These are phyloP conservation scores for Acanthosepion lycidas DNA, from an alignment of 2,888 invertebrate genomes.

Conservation along the genomic window DNA sequence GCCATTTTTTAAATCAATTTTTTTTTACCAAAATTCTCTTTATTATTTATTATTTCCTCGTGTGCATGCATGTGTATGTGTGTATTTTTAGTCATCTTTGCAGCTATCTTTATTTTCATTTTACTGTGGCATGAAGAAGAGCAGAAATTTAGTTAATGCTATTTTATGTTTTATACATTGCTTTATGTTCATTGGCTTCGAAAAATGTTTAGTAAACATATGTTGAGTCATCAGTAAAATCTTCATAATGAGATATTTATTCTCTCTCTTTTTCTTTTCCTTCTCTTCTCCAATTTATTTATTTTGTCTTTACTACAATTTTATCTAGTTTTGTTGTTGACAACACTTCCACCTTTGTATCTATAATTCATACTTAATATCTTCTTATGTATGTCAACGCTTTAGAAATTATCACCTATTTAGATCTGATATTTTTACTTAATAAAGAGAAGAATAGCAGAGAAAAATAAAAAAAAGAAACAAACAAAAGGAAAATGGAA, in stretches of 20 bases:
- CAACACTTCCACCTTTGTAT: neutral
- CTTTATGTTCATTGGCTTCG: neutral
- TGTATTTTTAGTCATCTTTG: too few relatives aligned
- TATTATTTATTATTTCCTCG: too few relatives aligned
- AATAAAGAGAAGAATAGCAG: neutral
- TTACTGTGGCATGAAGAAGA: neutral
- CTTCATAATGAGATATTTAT: neutral
- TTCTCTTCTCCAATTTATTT: neutral
- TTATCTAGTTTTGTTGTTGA: neutral
- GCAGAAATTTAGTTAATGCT: neutral
- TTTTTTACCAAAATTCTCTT: too few relatives aligned
- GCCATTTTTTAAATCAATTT: too few relatives aligned
- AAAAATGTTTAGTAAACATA: neutral
- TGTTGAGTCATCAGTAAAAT: neutral
- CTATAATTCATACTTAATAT: too few relatives aligned
- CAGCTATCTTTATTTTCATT: neutral
- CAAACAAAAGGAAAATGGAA: neutral
- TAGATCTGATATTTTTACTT: neutral
- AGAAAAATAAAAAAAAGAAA: neutral
- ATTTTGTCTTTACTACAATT: neutral
- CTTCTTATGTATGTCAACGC: too few relatives aligned
- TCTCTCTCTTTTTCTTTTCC: neutral
- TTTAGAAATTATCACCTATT: neutral
- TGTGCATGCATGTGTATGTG: too few relatives aligned
- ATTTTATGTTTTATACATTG: neutral